These are phyloP conservation scores for Amblyjoppa fuscipennis DNA, from an alignment of 2,888 invertebrate species.

Conservation along the genomic window DNA sequence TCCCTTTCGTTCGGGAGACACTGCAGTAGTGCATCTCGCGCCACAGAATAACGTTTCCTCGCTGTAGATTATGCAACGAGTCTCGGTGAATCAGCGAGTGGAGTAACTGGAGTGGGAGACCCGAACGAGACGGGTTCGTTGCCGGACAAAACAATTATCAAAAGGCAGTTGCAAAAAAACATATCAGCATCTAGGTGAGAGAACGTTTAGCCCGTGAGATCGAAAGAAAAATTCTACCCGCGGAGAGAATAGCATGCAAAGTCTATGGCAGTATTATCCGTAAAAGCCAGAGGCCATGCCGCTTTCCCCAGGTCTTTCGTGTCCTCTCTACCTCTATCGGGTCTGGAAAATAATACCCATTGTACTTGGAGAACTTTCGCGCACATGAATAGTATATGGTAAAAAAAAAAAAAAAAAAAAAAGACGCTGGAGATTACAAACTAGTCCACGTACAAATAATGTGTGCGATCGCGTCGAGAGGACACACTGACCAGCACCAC, in stretches of 20 bases:
- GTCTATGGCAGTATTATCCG: neutral
- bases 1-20: neutral
- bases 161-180: neutral
- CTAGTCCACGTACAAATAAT: neutral
- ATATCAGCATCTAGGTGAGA: too few relatives aligned
- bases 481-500: neutral
- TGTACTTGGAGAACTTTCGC: neutral
- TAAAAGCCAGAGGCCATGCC: neutral
- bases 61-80: slow-evolving; percentile 62
- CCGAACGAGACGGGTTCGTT: neutral
- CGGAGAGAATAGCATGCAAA: neutral
- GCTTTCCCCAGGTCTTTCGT: neutral
- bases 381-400: neutral
- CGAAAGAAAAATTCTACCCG: neutral
- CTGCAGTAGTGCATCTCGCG: neutral
- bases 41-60: neutral
- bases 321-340: neutral
- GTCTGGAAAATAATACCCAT: slow-evolving; percentile 8
- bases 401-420: neutral
- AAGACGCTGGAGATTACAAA: neutral
- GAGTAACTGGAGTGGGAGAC: neutral
- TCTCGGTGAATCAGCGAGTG: slow-evolving; percentile 56
- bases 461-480: neutral
- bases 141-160: neutral
- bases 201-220: too few relatives aligned